These are phyloP conservation scores for Phasia obesa DNA, from an alignment of 2,888 invertebrate species.

Conservation along the genomic window DNA sequence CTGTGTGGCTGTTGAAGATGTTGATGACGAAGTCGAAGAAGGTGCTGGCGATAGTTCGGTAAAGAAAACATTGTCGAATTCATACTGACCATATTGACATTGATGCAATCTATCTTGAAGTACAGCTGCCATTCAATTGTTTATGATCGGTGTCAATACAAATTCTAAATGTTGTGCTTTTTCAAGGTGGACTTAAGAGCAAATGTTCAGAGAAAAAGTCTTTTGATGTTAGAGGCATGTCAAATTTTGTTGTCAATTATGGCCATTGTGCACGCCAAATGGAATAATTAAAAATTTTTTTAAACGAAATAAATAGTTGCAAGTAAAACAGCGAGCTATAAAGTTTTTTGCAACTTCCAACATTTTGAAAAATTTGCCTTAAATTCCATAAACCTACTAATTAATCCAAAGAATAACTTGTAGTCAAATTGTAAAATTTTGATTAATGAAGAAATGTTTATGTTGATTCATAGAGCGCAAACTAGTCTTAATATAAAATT, in stretches of 20 bases:
- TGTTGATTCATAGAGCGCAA: neutral
- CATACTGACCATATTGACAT: constrained; percentile 40
- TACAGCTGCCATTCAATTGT: constrained; percentile 29
- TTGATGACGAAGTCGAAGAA: constrained; percentile 6
- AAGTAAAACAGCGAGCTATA: no score
- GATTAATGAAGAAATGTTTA: neutral
- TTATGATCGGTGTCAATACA: constrained; percentile 51
- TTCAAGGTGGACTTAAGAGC: neutral
- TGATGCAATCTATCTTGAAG: constrained; percentile 49
- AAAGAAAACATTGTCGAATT: constrained; percentile 30
- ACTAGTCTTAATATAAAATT: constrained; percentile 30
- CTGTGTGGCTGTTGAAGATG: neutral
- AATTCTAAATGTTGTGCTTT: constrained; percentile 17
- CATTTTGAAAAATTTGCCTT: no score
- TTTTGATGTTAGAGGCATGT: neutral
- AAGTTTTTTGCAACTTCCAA: no score
- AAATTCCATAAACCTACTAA: no score
- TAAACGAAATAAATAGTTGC: no score
- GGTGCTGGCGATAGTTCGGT: neutral
- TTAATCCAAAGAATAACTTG: neutral
- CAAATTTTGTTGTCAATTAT: neutral
- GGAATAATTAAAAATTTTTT: no score
- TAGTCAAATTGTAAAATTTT: neutral
- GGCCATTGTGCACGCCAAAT: neutral
- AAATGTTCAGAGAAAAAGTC: neutral